Percentiles rank a stretch among this genome's conserved stretches.
phyloP scores from a whole-genome alignment of 1,140 invertebrate species.

The Phortica variegata region DNA sequence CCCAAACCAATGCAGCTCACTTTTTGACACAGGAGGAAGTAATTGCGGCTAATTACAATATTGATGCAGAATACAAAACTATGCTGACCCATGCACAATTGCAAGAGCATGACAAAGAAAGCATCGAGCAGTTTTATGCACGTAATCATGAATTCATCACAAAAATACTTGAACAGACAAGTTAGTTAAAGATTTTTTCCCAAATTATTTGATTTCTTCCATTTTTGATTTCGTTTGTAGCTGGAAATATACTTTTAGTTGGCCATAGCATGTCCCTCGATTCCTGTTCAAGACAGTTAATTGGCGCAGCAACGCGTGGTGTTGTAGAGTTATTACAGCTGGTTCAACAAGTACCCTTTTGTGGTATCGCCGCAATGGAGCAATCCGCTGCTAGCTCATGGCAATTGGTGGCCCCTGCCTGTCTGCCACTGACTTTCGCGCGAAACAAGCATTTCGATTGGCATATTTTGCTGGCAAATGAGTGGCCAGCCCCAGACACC shows the following conservation, averaged over 20 bases:
- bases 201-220: no score
- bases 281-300: constrained; percentile 74
- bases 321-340: constrained; percentile 69
- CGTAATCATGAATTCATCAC: constrained; percentile 44
- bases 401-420: constrained; percentile 75
- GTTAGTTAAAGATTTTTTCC: no score
- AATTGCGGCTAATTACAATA: constrained; percentile 71
- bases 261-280: constrained; percentile 87
- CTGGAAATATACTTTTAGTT: constrained; percentile 79
- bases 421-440: no score
- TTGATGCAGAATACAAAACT: constrained; percentile 71
- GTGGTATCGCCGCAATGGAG: constrained; percentile 68
- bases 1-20: constrained; percentile 70
- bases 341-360: constrained; percentile 79
- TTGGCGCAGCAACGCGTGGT: constrained; percentile 66
- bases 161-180: constrained; percentile 42
- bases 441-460: no score
- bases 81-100: constrained; percentile 58
- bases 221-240: constrained; percentile 46
- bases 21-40: constrained; percentile 79
- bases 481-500: no score
- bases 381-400: constrained; percentile 64
- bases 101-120: constrained; percentile 39
- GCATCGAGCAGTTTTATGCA: constrained; percentile 49
- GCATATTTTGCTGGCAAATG: no score